phyloP scores from a whole-genome alignment of 2,113 vertebrate species.

The Helogale parvula region DNA sequence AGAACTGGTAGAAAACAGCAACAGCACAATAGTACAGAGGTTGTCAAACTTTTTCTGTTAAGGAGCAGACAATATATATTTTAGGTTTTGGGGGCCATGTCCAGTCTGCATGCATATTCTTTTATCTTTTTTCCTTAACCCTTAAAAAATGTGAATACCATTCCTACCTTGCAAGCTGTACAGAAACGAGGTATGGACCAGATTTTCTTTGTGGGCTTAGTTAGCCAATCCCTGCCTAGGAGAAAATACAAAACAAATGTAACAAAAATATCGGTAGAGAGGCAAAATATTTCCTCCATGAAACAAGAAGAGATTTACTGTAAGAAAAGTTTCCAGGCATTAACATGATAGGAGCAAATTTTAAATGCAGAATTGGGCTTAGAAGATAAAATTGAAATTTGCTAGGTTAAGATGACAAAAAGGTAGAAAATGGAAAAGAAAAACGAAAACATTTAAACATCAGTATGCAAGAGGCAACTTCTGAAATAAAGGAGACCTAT shows the following conservation, averaged over 20 bases:
- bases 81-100: not conserved
- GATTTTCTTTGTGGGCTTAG: not conserved
- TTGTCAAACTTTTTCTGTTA: not conserved
- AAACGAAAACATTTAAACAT: not conserved
- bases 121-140: not conserved
- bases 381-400: conserved; percentile 12
- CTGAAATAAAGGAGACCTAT: not conserved
- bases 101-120: not conserved
- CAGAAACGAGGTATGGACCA: not conserved
- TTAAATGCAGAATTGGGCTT: conserved; percentile 10
- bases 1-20: not conserved
- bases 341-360: not conserved
- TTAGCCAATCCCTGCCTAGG: not conserved
- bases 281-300: not conserved
- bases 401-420: not conserved
- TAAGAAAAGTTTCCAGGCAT: not conserved
- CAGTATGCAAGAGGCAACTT: not conserved
- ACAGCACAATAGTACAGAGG: not conserved
- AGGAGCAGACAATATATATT: not conserved
- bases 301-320: not conserved
- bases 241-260: not conserved
- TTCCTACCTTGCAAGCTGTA: not conserved
- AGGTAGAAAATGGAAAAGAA: not conserved
- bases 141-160: conserved; percentile 12
- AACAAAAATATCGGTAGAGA: not conserved